These are phyloP conservation scores for Eugnorisma glareosa DNA, from an alignment of 2,888 invertebrate genomes.

Conservation along the genomic window DNA sequence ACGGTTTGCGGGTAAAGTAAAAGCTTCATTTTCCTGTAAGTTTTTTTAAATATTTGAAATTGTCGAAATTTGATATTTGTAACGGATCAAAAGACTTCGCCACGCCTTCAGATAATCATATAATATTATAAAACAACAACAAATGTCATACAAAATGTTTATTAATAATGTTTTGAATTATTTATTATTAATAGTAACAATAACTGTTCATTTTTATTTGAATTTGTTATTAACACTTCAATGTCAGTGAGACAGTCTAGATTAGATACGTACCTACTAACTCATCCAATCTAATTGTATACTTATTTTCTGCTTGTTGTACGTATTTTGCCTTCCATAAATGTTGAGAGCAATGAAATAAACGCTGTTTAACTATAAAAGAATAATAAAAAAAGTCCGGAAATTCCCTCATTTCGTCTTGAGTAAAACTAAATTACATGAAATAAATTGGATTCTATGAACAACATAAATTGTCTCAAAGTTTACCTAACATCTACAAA, in stretches of 20 bases:
- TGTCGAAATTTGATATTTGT: not conserved
- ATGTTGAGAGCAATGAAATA: not conserved
- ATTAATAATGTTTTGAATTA: not conserved
- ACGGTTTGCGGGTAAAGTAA: conserved; percentile 6
- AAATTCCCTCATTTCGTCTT: conserved; percentile 18
- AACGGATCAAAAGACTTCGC: not conserved
- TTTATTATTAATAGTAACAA: not conserved
- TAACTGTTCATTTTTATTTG: not conserved
- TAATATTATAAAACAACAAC: not conserved
- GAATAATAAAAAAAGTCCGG: conserved; percentile 13
- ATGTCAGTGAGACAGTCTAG: not conserved
- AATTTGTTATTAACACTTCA: not conserved
- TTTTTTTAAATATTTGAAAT: not conserved
- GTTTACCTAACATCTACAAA: conserved; percentile 60
- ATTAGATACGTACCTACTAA: not conserved
- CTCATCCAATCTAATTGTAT: not conserved
- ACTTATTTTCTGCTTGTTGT: not conserved
- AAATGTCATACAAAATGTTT: too few relatives aligned
- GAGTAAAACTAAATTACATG: conserved; percentile 54
- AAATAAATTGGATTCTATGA: conserved; percentile 61
- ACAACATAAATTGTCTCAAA: conserved; percentile 59
- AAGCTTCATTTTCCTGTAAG: not conserved
- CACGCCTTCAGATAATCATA: not conserved
- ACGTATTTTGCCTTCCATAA: not conserved
- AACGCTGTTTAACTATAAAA: conserved; percentile 25